Base-by-base conservation (phyloP, 2,888 invertebrate genomes). In the Holacanthella duospinosa region DNA sequence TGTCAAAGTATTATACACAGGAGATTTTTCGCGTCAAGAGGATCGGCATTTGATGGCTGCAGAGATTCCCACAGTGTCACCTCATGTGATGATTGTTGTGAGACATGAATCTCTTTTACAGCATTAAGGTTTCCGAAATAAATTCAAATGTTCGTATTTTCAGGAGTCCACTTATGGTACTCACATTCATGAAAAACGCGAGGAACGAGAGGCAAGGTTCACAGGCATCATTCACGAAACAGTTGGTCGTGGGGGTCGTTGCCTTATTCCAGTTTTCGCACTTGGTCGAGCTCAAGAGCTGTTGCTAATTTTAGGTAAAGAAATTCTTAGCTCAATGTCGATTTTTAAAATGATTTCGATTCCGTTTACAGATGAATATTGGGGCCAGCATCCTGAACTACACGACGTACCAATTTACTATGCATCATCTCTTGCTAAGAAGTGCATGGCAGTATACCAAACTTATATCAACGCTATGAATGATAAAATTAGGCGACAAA, bases 401-500 rank as follows among this genome's bases (percentile, higher is more conserved):
- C 97, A 99, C 73, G 96, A 97, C 78, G 91, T 97, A 74, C 99
- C 99, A 0, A 96, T 99, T 72, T 99, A 99, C 80, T 99, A 99
- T 80, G 99, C 99, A 12, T 97, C 96, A 0, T 95, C 97, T 0
- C 81, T 99, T 67, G 99, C 99, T 56, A 99, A 99, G 80, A 99
- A 99, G 78, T 99, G 99, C 76, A 99, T 99, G 97, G 91, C 95
- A 63, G 99, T 99, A 1, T 99, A 99, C 80, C 99, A 99, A 80
- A 99, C 99, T 0, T 99, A 96, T 78, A 88, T 99, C 2, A 96
- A 96, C 79, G 96, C 97, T 0, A 99, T 99, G 99, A 99, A 99
- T 78, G 95, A 97, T 75, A 87, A 88, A 76, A 99, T 99, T 71
- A 85, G 90, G 19, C 80, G 94, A 1, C 97, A 97, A 80, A 97